phyloP scores from a whole-genome alignment of 2,113 vertebrate species.

The Calyptommatus sinebrachiatus region DNA sequence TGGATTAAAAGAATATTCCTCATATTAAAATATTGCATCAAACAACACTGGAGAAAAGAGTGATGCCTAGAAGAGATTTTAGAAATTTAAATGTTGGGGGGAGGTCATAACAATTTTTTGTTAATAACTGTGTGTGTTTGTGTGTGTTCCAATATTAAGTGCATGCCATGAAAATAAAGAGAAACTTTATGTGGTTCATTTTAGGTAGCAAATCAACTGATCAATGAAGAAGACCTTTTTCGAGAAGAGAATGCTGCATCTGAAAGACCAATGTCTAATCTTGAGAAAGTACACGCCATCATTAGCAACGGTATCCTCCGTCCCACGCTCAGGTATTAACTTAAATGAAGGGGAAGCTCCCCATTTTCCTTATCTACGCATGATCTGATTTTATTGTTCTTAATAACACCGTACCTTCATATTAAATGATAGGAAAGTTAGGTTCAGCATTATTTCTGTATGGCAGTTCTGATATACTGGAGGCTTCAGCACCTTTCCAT shows the following conservation, averaged over 20 bases:
- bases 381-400: neutral
- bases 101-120: no score
- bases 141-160: neutral
- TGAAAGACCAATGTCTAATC: slow-evolving; percentile 83
- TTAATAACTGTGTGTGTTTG: no score
- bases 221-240: slow-evolving; percentile 68
- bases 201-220: slow-evolving; percentile 73
- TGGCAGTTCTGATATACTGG: no score
- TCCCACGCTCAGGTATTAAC: slow-evolving; percentile 83
- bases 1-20: no score
- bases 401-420: neutral
- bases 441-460: neutral
- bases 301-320: slow-evolving; percentile 85
- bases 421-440: neutral
- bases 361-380: neutral
- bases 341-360: neutral
- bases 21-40: no score
- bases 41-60: no score
- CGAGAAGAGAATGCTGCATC: slow-evolving; percentile 70
- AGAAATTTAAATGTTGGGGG: no score
- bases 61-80: no score
- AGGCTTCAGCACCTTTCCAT: no score
- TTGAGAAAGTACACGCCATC: slow-evolving; percentile 94
- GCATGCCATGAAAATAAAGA: neutral
- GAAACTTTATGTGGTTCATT: slow-evolving; percentile 35